Percentiles rank a stretch among this genome's conserved stretches.
These are phyloP conservation scores for Drosophila helvetica DNA, from an alignment of 2,888 invertebrate species.

Conservation along the genomic window DNA sequence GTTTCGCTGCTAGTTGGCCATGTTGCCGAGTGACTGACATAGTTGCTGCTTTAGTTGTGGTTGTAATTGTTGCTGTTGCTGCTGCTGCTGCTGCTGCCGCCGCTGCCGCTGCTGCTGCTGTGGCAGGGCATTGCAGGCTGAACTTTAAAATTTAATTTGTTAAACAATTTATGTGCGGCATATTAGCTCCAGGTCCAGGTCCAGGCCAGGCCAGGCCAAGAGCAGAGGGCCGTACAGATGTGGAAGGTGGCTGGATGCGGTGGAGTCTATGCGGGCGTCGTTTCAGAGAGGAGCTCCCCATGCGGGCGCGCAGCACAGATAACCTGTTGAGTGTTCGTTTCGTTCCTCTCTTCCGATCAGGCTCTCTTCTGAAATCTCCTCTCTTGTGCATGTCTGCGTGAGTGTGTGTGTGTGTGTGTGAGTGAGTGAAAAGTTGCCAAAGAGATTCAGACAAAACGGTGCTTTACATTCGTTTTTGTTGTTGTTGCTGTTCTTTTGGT, in stretches of 20 bases:
- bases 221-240: background rate
- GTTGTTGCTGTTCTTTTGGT: slow-evolving; percentile 8
- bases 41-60: slow-evolving; percentile 60
- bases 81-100: slow-evolving; percentile 22
- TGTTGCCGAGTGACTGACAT: slow-evolving; percentile 77
- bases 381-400: slow-evolving; percentile 3
- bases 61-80: slow-evolving; percentile 36
- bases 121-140: slow-evolving; percentile 52
- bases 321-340: slow-evolving; percentile 56
- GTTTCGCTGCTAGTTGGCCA: slow-evolving; percentile 73
- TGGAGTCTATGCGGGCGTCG: slow-evolving; percentile 59
- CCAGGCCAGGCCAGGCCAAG: background rate
- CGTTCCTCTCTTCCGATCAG: slow-evolving; percentile 14
- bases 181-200: slow-evolving; percentile 48
- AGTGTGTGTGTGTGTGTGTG: slow-evolving; percentile 24
- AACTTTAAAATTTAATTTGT: slow-evolving; percentile 72
- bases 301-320: slow-evolving; percentile 64
- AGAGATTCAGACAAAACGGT: slow-evolving; percentile 69
- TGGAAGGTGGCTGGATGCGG: slow-evolving; percentile 1
- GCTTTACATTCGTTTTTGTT: slow-evolving; percentile 65
- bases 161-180: slow-evolving; percentile 69
- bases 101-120: slow-evolving; percentile 13
- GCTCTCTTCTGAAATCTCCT: slow-evolving; percentile 18
- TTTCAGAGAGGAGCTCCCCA: slow-evolving; percentile 28
- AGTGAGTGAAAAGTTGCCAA: slow-evolving; percentile 43